Evolutionary conservation across 2,113 vertebrate species (phyloP).

Genomic region (Macquaria australasica): DNA sequence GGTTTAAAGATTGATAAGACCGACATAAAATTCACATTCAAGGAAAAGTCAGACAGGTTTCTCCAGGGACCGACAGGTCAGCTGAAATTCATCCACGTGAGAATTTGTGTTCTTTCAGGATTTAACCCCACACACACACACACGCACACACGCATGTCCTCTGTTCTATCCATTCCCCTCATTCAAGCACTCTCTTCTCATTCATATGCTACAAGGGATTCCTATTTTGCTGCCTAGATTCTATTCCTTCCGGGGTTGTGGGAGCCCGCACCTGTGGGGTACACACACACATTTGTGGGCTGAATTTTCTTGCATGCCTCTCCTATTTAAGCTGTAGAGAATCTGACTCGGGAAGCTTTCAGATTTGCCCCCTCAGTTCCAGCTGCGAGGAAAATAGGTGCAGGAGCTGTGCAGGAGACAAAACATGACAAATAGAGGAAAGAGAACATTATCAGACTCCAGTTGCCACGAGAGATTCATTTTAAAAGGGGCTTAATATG

Average conservation of each 20-base stretch:
- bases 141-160: not conserved
- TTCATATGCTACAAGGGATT: conserved; percentile 65
- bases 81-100: not conserved
- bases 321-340: conserved; percentile 64
- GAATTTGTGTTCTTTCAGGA: not conserved
- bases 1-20: not conserved
- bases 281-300: conserved; percentile 14
- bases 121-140: not conserved
- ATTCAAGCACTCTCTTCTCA: conserved; percentile 57
- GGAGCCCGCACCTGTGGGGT: conserved; percentile 65
- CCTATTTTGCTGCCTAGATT: conserved; percentile 65
- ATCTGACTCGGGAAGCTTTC: conserved; percentile 57
- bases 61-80: not conserved
- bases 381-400: conserved; percentile 67
- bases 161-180: conserved; percentile 28
- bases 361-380: conserved; percentile 57
- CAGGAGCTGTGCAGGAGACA: conserved; percentile 35
- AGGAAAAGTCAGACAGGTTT: not conserved
- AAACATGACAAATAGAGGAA: conserved; percentile 50
- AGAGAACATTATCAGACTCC: conserved; percentile 50
- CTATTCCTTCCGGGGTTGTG: conserved; percentile 63
- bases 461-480: conserved; percentile 33
- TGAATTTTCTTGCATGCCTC: conserved; percentile 51
- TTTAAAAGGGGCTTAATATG: conserved; percentile 33
- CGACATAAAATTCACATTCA: too few relatives aligned